Percentiles rank a stretch among this genome's conserved stretches.
Conservation (phyloP, 1,140 invertebrate genomes). For the Heliconius hewitsoni region DNA sequence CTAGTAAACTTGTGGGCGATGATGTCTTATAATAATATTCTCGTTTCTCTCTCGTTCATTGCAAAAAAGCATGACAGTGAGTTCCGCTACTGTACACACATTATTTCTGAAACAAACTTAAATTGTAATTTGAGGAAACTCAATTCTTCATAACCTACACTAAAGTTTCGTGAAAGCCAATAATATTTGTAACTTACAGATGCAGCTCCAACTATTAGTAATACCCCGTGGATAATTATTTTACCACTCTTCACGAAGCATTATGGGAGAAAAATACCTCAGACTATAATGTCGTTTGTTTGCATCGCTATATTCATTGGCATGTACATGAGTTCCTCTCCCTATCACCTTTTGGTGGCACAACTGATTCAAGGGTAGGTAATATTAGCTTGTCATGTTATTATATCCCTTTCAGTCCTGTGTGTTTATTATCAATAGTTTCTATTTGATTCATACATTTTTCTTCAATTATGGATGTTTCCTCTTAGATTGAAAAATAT, state of each 20-base stretch:
- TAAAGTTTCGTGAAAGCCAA: neutral
- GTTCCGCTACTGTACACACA: no score
- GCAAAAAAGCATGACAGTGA: no score
- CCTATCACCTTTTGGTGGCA: neutral
- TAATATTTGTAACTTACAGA: neutral
- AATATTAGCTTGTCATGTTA: neutral
- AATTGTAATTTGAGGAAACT: no score
- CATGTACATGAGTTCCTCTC: neutral
- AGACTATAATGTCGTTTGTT: neutral
- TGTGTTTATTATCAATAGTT: no score
- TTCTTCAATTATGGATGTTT: no score
- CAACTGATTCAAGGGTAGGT: neutral
- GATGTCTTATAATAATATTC: no score
- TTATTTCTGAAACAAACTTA: no score
- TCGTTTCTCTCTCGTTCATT: no score
- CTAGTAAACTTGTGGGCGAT: no score
- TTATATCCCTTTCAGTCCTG: neutral
- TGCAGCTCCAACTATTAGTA: neutral
- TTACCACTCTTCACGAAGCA: neutral
- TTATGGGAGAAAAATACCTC: neutral
- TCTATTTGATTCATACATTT: no score
- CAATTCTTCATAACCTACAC: no score
- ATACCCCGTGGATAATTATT: neutral
- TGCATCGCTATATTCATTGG: neutral
- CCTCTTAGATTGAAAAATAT: no score